Evolutionary conservation across 2,113 vertebrate genomes (phyloP), one percentile per base, ranked within the genome.

Genomic region (Setophaga petechia): DNA sequence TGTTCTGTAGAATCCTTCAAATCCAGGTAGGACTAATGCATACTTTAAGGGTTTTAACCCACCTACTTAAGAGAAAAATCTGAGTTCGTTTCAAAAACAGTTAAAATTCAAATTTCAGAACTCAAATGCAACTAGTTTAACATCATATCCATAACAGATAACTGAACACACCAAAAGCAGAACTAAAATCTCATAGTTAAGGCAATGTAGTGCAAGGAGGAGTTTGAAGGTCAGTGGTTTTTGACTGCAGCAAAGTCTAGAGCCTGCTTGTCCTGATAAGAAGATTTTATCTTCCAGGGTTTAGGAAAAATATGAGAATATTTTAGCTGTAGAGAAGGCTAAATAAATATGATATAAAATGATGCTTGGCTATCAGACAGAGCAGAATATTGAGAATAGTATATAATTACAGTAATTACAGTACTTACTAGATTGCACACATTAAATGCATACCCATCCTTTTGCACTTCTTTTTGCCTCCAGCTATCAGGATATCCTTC

Each of bases 361-460:
- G 6, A 80, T 84, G 35, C 15, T 81, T 90, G 79, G n/a, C 55
- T 94, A 43, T 93, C 27, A 66, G 22, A 75, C 15, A 84, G 43
- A 67, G 22, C 24, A 51, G 59, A 87, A 37, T 85, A 68, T 17
- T 77, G 47, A 84, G 17, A 15, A 93, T n/a, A 84, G 14, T 41
- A 66, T 61, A 41, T 73, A 95, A 93, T 85, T 94, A 75, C 83
- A 94, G 52, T 83, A 90, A 91, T 84, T 95, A 69, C 69, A 95
- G 44, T 88, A 84, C 51, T 63, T 58, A 90, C 51, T 89, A 80
- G 31, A 69, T 79, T 6, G 35, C 31, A 91, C 94, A 79, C 8
- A 80, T 62, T 91, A 76, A 86, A 67, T 35, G 6, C 13, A 22
- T 23, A 37, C 7, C 7, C 10, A 37, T 19, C 5, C 19, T 93